A percentile compares a stretch with the other conserved stretches of the same genome.
These are phyloP conservation scores for Ectemnius cavifrons DNA, from an alignment of 2,888 invertebrate species.

Conservation along the genomic window DNA sequence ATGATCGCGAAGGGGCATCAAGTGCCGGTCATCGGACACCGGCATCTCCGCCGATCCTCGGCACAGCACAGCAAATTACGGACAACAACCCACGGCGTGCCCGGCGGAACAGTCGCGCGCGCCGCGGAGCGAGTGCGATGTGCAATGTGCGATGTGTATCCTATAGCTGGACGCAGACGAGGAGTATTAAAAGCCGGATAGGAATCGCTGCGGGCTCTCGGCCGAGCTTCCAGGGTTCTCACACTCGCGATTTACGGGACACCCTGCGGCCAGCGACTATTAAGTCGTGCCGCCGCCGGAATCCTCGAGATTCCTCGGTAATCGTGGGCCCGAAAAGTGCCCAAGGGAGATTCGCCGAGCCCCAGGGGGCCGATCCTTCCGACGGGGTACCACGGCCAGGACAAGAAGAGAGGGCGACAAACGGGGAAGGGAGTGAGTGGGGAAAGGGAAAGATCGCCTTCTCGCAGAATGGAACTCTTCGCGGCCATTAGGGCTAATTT, in stretches of 20 bases:
- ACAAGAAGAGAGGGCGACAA: constrained; percentile 6
- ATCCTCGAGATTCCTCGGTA: constrained; percentile 61
- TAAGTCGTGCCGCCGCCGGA: constrained; percentile 48
- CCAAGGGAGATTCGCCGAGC: constrained; percentile 41
- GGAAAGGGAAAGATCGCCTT: constrained; percentile 18
- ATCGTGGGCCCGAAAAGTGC: constrained; percentile 42
- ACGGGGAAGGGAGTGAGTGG: background rate
- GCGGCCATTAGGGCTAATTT: constrained; percentile 71
- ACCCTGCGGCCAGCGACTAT: constrained; percentile 47
- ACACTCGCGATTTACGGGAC: constrained; percentile 46
- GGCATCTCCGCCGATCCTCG: background rate
- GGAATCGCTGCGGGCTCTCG: background rate
- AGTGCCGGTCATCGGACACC: constrained; percentile 6
- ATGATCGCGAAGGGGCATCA: constrained; percentile 2
- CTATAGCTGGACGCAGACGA: background rate
- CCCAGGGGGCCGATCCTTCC: constrained; percentile 47
- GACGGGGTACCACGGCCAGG: constrained; percentile 9
- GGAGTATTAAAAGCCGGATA: background rate
- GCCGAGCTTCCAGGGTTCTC: constrained; percentile 7
- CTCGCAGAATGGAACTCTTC: constrained; percentile 28
- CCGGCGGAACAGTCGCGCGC: background rate
- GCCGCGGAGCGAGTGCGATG: background rate
- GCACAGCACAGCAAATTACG: background rate
- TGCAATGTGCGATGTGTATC: background rate
- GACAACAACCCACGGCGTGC: background rate